Base-by-base conservation (phyloP, 2,888 invertebrate genomes). In the Drosophila conformis region DNA sequence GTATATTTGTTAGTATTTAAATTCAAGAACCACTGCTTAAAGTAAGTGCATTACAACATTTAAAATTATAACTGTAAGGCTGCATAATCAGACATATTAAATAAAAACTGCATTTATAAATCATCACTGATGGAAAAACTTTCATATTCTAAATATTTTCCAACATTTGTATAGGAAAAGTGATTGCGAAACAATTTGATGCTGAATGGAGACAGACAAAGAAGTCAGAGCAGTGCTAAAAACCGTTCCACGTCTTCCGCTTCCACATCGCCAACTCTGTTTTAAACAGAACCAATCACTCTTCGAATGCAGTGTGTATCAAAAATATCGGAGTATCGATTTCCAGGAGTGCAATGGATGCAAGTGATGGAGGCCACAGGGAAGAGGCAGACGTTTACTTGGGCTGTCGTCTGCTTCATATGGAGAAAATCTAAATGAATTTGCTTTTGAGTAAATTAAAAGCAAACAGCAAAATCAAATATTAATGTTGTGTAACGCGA, bases 391-490 rank as follows among this genome's bases (percentile, higher is more conserved):
- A 25, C 21, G 52, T 27, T 59, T 51, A 46, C 63, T 76, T 71
- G 69, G 73, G 58, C 64, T 42, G 53, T 49, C 36, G 54, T 71
- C 56, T 83, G 63, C 46, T 46, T 40, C 63, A 65, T 69, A 51
- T 64, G 65, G 69, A 75, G 63, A 64, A 60, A 68, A 67, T 81
- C 83, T 76, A 82, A 77, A 81, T 76, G 90, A 77, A 87, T 89
- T 86, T 78, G 82, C 89, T 78, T 73, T 90, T 36, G 78, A 81
- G 76, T 61, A 87, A 89, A 90, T 87, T 81, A 90, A 87, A 87
- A 89, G 80, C 89, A 87, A 87, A 87, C 90, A 90, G 77, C 78
- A 76, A 88, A 90, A 78, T 91, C 89, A 91, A 90, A 90, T 86
- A 90, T 91, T 90, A 89, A 90, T 83, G 82, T 80, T 66, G 80